Evolutionary conservation across 2,113 vertebrate species (phyloP).

Genomic region (Diadophis punctatus): DNA sequence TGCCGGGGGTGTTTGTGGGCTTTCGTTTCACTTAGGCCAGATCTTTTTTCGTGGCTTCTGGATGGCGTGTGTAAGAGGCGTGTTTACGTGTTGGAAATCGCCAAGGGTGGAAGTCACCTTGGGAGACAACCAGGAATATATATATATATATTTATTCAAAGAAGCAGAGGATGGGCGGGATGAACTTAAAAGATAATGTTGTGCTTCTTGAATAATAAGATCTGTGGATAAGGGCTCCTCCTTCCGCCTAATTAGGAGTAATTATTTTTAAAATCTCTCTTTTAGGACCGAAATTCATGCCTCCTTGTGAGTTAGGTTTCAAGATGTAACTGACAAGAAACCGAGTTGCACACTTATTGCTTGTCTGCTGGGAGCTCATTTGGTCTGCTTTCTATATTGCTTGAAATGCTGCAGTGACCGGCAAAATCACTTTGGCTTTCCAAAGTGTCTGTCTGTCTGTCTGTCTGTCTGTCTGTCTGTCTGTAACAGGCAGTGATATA

Average conservation of each 20-base stretch:
- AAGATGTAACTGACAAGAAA: too few species aligned
- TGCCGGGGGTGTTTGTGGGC: fast-evolving
- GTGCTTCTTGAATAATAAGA: neutral
- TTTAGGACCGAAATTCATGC: neutral
- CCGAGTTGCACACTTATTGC: neutral
- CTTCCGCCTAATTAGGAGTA: neutral
- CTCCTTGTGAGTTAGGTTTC: neutral
- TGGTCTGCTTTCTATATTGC: neutral
- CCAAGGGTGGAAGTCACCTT: neutral
- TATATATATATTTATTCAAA: neutral
- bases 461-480: neutral
- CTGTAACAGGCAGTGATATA: neutral
- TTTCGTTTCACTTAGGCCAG: neutral
- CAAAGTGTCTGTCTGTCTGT: neutral
- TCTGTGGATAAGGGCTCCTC: neutral
- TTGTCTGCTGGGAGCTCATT: neutral
- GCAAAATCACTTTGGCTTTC: neutral
- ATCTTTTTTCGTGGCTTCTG: neutral
- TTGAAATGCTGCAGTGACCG: neutral
- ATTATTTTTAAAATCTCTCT: neutral
- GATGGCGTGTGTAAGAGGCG: neutral
- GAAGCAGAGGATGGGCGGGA: neutral
- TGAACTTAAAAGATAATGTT: neutral
- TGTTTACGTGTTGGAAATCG: neutral
- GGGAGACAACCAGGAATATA: neutral